phyloP scores from a whole-genome alignment of 2,888 invertebrate species.

The Dryobotodes eremita region DNA sequence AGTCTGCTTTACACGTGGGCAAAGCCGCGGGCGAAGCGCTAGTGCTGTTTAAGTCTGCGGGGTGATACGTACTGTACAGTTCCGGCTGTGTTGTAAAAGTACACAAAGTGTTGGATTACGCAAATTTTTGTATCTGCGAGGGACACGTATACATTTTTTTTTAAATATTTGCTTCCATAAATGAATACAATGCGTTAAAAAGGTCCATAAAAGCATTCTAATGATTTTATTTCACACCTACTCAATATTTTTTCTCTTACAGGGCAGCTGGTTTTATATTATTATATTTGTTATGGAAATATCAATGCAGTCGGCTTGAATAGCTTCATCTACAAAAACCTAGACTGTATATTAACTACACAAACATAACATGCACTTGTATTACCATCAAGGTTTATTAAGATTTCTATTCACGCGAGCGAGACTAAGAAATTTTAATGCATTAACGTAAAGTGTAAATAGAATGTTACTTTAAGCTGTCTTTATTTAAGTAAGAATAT shows the following conservation, averaged over 20 bases:
- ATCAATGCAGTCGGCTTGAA: constrained; percentile 3
- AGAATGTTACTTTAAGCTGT: background rate
- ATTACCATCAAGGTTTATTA: constrained; percentile 15
- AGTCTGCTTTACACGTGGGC: background rate
- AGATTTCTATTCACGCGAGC: constrained; percentile 9
- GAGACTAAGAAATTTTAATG: constrained; percentile 18
- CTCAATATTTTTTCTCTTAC: background rate
- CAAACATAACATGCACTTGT: constrained; percentile 16
- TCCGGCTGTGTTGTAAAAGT: background rate
- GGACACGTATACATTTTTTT: background rate
- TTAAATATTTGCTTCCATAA: background rate
- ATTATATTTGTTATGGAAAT: constrained; percentile 4
- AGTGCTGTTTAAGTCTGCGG: background rate
- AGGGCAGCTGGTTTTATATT: background rate
- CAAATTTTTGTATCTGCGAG: background rate
- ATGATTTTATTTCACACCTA: constrained; percentile 3
- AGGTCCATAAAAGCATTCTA: background rate
- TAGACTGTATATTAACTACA: background rate
- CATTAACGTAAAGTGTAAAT: constrained; percentile 1
- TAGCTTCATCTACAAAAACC: background rate
- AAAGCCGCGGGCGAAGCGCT: background rate
- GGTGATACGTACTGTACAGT: background rate
- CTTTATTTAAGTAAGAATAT: background rate
- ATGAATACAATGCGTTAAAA: background rate
- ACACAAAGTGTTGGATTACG: background rate